Evolutionary conservation across 2,797 vertebrate species (phyloP), one percentile per base, ranked within the genome.

Genomic region (Arnoldichthys spilopterus): DNA sequence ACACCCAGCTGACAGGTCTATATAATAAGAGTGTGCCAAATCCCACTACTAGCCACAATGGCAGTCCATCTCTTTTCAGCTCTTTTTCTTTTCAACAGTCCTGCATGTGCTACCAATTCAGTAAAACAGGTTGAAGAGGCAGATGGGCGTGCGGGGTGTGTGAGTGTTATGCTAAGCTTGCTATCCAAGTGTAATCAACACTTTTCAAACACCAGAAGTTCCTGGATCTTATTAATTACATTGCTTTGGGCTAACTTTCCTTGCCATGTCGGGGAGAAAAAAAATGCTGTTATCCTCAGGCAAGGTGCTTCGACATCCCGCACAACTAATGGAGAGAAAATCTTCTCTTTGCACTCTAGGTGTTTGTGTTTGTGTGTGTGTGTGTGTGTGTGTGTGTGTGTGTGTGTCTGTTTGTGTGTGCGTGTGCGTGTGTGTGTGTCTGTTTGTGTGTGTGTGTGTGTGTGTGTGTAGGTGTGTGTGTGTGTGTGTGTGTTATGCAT

Each of bases 181-280:
- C 59, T 85, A 74, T 83, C 62, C 62, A 64, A 26, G 30, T 61
- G 54, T 85, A 88, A 85, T 82, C 72, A 67, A 72, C 32, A 67
- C 37, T 59, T 62, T 74, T 71, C 61, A 34, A 74, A 66, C 30
- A 43, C 45, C 63, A 79, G 43, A 77, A 70, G 47, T 74, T 77
- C 5, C 22, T 80, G 63, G 64, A 56, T 71, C 32, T 77, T 61
- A 77, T 74, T 74, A 69, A 77, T 58, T 2, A 54, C 30, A 40
- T 63, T 16, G 43, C 43, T 77, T 75, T 12, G 1, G 51, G 56
- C 54, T 72, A 56, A 71, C n/a, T 12, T 11, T 37, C 15, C 43
- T 13, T 47, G 53, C 47, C 47, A 1, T 34, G 51, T 32, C 22
- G 12, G 51, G 49, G n/a, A 63, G 24, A 28, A 45, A 47, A 61